Evolutionary conservation across 2,888 invertebrate species (phyloP), one percentile per base, ranked within the genome.

Genomic region (Thera obeliscata): DNA sequence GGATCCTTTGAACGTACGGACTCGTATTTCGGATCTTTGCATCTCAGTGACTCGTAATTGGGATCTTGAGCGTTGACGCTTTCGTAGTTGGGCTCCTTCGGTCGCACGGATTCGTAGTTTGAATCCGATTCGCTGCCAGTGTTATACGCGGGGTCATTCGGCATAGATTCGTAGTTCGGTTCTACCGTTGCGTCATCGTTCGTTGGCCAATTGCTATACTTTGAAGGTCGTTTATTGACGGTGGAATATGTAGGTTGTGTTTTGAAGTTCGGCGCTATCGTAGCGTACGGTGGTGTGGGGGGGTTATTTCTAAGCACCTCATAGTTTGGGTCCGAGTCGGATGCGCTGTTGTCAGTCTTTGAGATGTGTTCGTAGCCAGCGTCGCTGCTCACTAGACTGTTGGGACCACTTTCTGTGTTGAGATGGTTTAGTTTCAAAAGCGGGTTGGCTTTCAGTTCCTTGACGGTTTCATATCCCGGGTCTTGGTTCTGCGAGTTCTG

Each of bases 81-180:
- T 75, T 96, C 96, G 78, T 96, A 96, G 84, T 96, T 96, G 0
- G 95, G 94, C 80, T 96, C 96, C 71, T 94, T 94, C 50, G 95
- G 95, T 62, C 94, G 93, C 0, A 96, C 96, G 1, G 95, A 95
- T 78, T 96, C 96, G 77, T 96, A 96, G 82, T 96, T 96, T 0
- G 95, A 95, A 82, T 96, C 97, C 0, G 96, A 96, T 83, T 97
- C 97, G 80, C 96, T 97, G 73, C 96, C 96, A 0, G 96, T 96
- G 9, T 87, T 95, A 81, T 96, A 96, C 69, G 95, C 88, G 0
- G 94, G 93, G 56, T 95, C 95, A 72, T 94, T 92, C 0, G 95
- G 95, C 94, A 97, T 95, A 2, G 96, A 96, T 82, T 97, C 97
- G 81, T 97, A 97, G 86, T 97, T 96, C 3, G 96, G 96, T 80